phyloP scores from a whole-genome alignment of 2,888 invertebrate species.

The Desoria tigrina region DNA sequence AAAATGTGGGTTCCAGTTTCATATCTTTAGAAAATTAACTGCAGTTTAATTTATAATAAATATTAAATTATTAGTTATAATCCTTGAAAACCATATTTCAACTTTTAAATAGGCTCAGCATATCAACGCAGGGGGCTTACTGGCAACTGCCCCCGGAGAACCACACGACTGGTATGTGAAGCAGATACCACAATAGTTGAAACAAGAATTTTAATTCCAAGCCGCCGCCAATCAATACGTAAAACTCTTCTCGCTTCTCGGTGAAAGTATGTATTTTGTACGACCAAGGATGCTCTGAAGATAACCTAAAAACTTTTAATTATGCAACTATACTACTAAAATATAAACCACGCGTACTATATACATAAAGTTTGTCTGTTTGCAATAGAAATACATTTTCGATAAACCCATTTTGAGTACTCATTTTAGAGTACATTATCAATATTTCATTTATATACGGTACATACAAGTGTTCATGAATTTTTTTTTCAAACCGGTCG shows the following conservation, averaged over 20 bases:
- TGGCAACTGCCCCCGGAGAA: conserved; percentile 79
- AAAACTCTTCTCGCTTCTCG: conserved; percentile 72
- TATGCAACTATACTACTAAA: too few relatives aligned
- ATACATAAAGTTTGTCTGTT: too few relatives aligned
- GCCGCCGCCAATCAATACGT: conserved; percentile 73
- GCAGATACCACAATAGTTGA: conserved; percentile 66
- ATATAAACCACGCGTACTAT: too few relatives aligned
- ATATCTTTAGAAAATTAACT: not conserved
- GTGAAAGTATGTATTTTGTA: conserved; percentile 68
- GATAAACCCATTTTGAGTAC: too few relatives aligned
- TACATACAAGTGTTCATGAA: too few relatives aligned
- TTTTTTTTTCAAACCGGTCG: too few relatives aligned
- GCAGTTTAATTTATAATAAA: not conserved
- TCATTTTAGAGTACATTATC: too few relatives aligned
- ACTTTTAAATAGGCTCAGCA: conserved; percentile 49
- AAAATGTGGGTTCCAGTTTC: conserved; percentile 64
- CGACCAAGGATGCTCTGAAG: too few relatives aligned
- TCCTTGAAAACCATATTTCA: too few relatives aligned
- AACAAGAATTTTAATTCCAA: conserved; percentile 11
- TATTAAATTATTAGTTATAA: not conserved
- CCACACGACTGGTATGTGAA: conserved; percentile 72
- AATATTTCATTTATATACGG: too few relatives aligned
- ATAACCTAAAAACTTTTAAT: too few relatives aligned
- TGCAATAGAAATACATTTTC: too few relatives aligned
- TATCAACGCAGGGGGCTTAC: conserved; percentile 77